Percentiles rank a stretch among this genome's conserved stretches.
phyloP scores from a whole-genome alignment of 2,797 vertebrate species.

The Toxotes lorentzi region DNA sequence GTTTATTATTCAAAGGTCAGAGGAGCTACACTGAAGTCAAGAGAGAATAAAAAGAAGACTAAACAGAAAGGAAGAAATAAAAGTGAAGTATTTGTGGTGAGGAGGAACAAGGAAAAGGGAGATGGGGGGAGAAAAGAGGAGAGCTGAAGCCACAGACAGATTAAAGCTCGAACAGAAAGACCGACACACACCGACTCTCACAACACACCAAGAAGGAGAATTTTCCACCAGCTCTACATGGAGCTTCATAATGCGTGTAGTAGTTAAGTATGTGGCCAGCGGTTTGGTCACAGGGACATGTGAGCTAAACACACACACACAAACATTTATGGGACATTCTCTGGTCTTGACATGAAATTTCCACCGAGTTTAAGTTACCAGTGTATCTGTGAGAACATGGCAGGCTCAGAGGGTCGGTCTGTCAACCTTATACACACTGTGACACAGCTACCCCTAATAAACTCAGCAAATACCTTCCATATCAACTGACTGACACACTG shows the following conservation, averaged over 20 bases:
- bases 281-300: constrained; percentile 39
- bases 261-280: constrained; percentile 45
- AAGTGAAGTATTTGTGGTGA: constrained; percentile 14
- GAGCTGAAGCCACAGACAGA: constrained; percentile 26
- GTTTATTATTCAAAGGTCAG: constrained; percentile 53
- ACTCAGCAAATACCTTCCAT: too few relatives aligned
- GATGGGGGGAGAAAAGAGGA: neutral
- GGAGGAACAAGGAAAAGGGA: neutral
- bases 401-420: neutral
- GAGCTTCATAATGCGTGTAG: constrained; percentile 29
- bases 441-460: too few relatives aligned
- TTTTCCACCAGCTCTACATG: constrained; percentile 36
- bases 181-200: constrained; percentile 8
- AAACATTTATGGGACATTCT: constrained; percentile 6
- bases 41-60: neutral
- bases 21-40: neutral
- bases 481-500: too few relatives aligned
- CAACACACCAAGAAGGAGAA: constrained; percentile 16
- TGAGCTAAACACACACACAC: constrained; percentile 7
- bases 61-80: neutral
- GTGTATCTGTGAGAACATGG: constrained; percentile 6
- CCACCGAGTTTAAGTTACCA: constrained; percentile 33
- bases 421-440: neutral
- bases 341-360: constrained; percentile 36
- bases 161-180: constrained; percentile 17